Conservation (phyloP, 2,113 vertebrate genomes). For the Trogon surrucura region DNA sequence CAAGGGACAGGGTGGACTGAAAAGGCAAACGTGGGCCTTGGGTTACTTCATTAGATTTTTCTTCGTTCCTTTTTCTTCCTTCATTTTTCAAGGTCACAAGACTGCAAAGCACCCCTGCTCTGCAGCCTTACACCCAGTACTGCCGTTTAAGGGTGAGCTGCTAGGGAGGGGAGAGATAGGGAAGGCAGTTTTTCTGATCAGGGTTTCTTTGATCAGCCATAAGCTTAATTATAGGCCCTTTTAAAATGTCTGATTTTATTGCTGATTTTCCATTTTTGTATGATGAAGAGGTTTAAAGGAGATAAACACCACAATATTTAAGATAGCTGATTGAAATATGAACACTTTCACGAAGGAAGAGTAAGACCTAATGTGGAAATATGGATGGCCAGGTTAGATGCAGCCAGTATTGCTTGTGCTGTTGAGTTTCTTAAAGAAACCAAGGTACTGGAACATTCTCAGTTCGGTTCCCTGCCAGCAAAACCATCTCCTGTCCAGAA, state of each 20-base stretch:
- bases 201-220: neutral
- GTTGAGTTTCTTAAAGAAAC: neutral
- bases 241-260: neutral
- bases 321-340: neutral
- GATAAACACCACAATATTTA: neutral
- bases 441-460: neutral
- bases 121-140: neutral
- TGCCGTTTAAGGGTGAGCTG: neutral
- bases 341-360: neutral
- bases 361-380: neutral
- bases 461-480: neutral
- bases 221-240: neutral
- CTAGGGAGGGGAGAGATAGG: neutral
- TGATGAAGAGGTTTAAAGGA: neutral
- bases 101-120: neutral
- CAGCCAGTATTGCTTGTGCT: neutral
- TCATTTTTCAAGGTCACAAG: neutral
- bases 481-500: neutral
- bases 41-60: neutral
- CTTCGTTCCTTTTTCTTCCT: neutral
- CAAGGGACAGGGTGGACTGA: fast-evolving
- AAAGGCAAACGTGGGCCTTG: neutral
- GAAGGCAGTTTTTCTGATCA: neutral
- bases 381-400: fast-evolving
- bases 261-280: neutral